Percentiles rank a stretch among this genome's conserved stretches.
Evolutionary conservation across 1,140 invertebrate species (phyloP).

Genomic region (Watersipora subatra): DNA sequence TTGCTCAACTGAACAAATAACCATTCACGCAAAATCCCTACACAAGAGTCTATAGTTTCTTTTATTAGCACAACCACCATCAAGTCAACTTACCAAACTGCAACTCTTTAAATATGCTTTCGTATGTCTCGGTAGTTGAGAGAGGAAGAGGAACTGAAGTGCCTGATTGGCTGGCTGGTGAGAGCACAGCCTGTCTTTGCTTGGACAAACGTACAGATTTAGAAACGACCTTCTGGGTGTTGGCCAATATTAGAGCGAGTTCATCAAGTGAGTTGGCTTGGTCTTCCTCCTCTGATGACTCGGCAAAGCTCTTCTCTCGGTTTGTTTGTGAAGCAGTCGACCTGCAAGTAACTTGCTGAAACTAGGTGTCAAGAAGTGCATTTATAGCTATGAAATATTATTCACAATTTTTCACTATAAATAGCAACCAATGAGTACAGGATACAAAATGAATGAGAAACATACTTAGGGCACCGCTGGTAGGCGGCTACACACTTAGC

Average conservation of each 20-base stretch:
- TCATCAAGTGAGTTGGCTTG: background rate
- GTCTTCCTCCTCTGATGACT: conserved; percentile 5
- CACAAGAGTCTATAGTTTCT: too few species aligned
- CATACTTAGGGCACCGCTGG: conserved; percentile 62
- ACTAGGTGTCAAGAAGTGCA: too few species aligned
- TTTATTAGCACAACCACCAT: too few species aligned
- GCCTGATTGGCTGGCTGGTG: too few species aligned
- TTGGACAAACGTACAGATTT: background rate
- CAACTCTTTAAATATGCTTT: conserved; percentile 68
- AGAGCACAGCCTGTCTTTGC: background rate
- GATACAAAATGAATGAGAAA: too few species aligned
- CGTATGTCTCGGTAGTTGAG: conserved; percentile 50
- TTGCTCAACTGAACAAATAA: too few species aligned
- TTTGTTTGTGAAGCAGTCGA: conserved; percentile 16
- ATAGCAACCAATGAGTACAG: too few species aligned
- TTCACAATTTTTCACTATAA: too few species aligned
- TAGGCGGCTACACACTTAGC: conserved; percentile 80
- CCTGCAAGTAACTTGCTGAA: too few species aligned
- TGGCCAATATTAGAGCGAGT: background rate
- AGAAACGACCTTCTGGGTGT: background rate
- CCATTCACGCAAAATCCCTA: too few species aligned
- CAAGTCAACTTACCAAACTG: conserved; percentile 61
- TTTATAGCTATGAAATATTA: too few species aligned
- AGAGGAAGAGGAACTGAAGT: too few species aligned
- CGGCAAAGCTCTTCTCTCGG: conserved; percentile 6